Percentiles rank a stretch among this genome's conserved stretches.
These are phyloP conservation scores for Aurelia aurita DNA, from an alignment of 30 jellyfish, hydroid and myxozoan genomes.

Conservation along the genomic window DNA sequence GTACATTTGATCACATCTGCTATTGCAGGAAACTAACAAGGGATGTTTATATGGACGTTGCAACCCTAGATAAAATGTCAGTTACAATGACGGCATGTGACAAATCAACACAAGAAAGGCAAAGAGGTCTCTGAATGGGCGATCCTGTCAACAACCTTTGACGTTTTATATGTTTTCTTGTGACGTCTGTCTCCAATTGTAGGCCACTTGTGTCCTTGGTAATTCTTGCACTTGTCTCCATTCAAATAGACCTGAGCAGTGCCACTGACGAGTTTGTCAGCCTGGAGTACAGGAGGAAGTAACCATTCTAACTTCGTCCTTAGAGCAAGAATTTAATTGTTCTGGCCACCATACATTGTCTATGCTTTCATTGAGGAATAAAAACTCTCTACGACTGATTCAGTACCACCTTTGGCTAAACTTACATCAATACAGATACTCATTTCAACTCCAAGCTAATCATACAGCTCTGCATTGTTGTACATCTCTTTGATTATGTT, in stretches of 20 bases:
- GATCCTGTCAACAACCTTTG: conserved; percentile 36
- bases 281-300: conserved; percentile 40
- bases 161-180: background rate
- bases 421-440: conserved; percentile 15
- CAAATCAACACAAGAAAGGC: conserved; percentile 16
- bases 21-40: too few relatives aligned
- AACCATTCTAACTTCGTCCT: conserved; percentile 42
- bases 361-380: conserved; percentile 37
- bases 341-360: conserved; percentile 38
- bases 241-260: conserved; percentile 10
- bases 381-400: conserved; percentile 23
- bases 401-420: conserved; percentile 38
- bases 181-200: conserved; percentile 30
- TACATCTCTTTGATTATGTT: background rate
- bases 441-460: conserved; percentile 24
- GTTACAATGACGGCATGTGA: too few relatives aligned
- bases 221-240: conserved; percentile 26
- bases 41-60: too few relatives aligned
- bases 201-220: conserved; percentile 32
- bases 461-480: background rate
- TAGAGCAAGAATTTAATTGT: conserved; percentile 9
- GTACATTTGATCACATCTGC: too few relatives aligned
- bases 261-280: conserved; percentile 31
- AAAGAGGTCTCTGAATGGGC: conserved; percentile 10
- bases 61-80: too few relatives aligned